Evolutionary conservation across 2,797 vertebrate species (phyloP).

Genomic region (Takifugu rubripes): DNA sequence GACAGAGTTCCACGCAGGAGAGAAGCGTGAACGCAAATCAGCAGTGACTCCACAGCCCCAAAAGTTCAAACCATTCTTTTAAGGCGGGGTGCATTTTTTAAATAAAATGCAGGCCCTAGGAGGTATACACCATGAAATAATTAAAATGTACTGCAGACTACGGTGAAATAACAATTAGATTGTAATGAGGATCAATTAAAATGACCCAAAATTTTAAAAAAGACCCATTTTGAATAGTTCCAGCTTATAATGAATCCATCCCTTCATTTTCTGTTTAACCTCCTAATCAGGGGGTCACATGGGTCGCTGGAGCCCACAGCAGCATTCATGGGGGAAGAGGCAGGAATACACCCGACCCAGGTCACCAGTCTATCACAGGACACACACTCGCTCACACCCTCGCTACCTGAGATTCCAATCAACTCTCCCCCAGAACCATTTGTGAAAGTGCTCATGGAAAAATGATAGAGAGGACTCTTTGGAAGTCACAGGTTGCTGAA

Average conservation of each 20-base stretch:
- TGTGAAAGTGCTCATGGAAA: too few relatives aligned
- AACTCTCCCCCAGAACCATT: too few relatives aligned
- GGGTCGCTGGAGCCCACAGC: too few relatives aligned
- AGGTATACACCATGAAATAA: slow-evolving; percentile 44
- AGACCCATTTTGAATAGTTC: slow-evolving; percentile 17
- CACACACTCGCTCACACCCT: too few relatives aligned
- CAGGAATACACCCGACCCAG: too few relatives aligned
- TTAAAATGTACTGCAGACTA: slow-evolving; percentile 38
- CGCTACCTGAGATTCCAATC: too few relatives aligned
- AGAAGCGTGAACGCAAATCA: not conserved
- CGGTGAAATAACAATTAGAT: slow-evolving; percentile 49
- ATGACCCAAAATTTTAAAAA: slow-evolving; percentile 27
- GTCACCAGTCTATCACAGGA: too few relatives aligned
- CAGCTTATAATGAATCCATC: slow-evolving; percentile 11
- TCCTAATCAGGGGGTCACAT: too few relatives aligned
- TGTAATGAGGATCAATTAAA: slow-evolving; percentile 57
- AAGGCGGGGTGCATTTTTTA: slow-evolving; percentile 2
- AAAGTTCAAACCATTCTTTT: slow-evolving; percentile 23
- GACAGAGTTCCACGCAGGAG: not conserved
- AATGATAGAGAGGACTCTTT: too few relatives aligned
- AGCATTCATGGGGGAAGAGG: too few relatives aligned
- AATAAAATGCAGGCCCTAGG: slow-evolving; percentile 15
- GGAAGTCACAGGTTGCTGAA: slow-evolving; percentile 43
- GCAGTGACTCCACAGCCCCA: not conserved
- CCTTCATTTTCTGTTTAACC: too few relatives aligned